These are phyloP conservation scores for Scartelaos histophorus DNA, from an alignment of 2,113 vertebrate species.

Conservation along the genomic window DNA sequence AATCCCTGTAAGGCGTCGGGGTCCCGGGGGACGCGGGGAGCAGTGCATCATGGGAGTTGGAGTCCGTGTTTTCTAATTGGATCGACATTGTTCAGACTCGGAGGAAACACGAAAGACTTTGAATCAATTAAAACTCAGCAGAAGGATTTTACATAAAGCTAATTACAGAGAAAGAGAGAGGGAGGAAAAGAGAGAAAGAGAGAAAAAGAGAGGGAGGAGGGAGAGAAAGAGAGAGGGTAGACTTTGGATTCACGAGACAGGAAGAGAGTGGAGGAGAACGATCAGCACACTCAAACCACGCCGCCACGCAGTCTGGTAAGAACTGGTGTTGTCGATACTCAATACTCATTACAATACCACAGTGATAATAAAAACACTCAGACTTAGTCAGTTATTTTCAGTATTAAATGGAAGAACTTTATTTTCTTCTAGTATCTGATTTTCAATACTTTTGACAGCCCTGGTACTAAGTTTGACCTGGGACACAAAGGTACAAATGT, in stretches of 20 bases:
- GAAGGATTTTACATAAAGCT: conserved; percentile 63
- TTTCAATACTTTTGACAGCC: too few relatives aligned
- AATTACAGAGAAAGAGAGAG: conserved; percentile 42
- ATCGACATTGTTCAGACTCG: conserved; percentile 49
- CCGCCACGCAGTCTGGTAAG: conserved; percentile 68
- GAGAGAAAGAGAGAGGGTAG: neutral
- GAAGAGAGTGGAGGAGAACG: too few relatives aligned
- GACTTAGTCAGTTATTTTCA: too few relatives aligned
- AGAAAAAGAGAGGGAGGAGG: neutral
- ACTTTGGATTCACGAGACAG: too few relatives aligned
- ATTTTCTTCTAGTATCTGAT: too few relatives aligned
- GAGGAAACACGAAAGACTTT: conserved; percentile 54
- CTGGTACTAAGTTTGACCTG: too few relatives aligned
- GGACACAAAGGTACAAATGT: too few relatives aligned
- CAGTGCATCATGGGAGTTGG: conserved; percentile 55
- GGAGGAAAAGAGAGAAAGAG: neutral
- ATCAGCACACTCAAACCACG: conserved; percentile 63
- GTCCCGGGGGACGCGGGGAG: conserved; percentile 81
- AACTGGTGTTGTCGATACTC: neutral
- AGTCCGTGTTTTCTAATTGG: conserved; percentile 66
- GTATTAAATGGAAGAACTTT: too few relatives aligned
- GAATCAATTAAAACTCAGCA: conserved; percentile 65
- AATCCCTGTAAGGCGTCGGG: conserved; percentile 85
- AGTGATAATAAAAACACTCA: too few relatives aligned
- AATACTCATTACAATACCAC: too few relatives aligned